phyloP scores from a whole-genome alignment of 1,140 invertebrate species.

The Laupala kohalensis region DNA sequence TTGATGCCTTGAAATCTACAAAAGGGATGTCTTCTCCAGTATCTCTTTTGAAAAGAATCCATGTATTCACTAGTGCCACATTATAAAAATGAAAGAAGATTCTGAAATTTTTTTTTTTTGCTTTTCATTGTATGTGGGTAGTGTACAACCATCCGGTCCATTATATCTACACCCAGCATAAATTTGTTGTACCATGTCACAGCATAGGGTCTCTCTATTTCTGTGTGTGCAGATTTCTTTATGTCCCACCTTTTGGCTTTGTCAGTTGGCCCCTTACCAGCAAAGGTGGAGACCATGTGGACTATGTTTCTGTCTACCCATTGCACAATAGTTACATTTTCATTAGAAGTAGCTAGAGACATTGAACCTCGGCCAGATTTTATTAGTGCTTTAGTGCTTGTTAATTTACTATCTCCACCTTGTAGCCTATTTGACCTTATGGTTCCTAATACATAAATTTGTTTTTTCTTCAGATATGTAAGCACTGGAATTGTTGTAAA shows the following conservation, averaged over 20 bases:
- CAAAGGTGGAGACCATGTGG: conserved; percentile 24
- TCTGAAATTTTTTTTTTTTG: conserved; percentile 20
- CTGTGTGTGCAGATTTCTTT: conserved; percentile 17
- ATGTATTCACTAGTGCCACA: conserved; percentile 19
- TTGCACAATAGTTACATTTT: conserved; percentile 21
- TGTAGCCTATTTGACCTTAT: conserved; percentile 12
- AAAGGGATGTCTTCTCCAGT: no score
- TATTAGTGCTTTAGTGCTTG: conserved; percentile 10
- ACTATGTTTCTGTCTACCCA: conserved; percentile 22
- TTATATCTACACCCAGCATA: conserved; percentile 27
- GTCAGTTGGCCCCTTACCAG: conserved; percentile 21
- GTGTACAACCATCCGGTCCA: conserved; percentile 21
- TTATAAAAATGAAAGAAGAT: conserved; percentile 23
- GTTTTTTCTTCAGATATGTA: not conserved
- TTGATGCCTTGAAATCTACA: no score
- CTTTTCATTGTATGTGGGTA: conserved; percentile 20
- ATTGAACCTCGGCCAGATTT: conserved; percentile 14
- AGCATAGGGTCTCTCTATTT: conserved; percentile 19
- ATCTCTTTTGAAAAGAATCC: no score
- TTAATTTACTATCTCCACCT: conserved; percentile 10
- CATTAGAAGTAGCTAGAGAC: conserved; percentile 11
- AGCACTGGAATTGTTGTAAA: conserved; percentile 19
- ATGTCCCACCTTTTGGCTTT: conserved; percentile 14
- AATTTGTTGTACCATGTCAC: conserved; percentile 23
- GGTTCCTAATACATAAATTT: conserved; percentile 13